These are phyloP conservation scores for Symphodus melops DNA, from an alignment of 2,113 vertebrate genomes.

Conservation along the genomic window DNA sequence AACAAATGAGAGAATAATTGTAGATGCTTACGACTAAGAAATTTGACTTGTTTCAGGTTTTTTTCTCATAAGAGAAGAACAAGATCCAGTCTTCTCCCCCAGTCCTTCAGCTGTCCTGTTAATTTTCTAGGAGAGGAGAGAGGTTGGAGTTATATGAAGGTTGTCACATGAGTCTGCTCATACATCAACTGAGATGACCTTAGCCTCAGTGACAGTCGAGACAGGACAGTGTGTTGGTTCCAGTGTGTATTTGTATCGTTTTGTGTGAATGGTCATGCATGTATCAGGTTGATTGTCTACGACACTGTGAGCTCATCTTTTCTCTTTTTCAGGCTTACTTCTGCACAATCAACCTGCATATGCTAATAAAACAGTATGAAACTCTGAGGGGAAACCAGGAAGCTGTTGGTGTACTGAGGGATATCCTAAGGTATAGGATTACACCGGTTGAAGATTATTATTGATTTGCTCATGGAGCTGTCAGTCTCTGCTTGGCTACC, in stretches of 20 bases:
- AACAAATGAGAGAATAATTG: background rate
- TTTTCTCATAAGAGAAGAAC: conserved; percentile 57
- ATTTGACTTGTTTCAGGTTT: conserved; percentile 23
- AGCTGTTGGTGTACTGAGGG: conserved; percentile 61
- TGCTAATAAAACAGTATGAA: conserved; percentile 33
- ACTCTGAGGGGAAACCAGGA: conserved; percentile 13
- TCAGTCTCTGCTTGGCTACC: conserved; percentile 88
- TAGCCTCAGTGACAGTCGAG: conserved; percentile 72
- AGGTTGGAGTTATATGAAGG: conserved; percentile 77
- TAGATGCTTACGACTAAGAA: background rate
- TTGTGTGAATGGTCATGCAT: background rate
- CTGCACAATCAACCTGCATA: background rate
- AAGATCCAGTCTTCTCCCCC: conserved; percentile 42
- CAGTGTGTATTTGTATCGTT: conserved; percentile 45
- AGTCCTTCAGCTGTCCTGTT: conserved; percentile 69
- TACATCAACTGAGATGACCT: conserved; percentile 79
- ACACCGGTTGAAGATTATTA: conserved; percentile 96
- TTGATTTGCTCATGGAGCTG: conserved; percentile 93
- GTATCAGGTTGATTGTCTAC: conserved; percentile 3
- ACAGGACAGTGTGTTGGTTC: conserved; percentile 44
- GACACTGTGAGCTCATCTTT: background rate
- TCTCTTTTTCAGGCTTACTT: background rate
- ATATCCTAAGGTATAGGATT: conserved; percentile 81
- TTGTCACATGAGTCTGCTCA: conserved; percentile 73
- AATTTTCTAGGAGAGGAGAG: conserved; percentile 69